Evolutionary conservation across 2,113 vertebrate genomes (phyloP).

Genomic region (Grus americana): DNA sequence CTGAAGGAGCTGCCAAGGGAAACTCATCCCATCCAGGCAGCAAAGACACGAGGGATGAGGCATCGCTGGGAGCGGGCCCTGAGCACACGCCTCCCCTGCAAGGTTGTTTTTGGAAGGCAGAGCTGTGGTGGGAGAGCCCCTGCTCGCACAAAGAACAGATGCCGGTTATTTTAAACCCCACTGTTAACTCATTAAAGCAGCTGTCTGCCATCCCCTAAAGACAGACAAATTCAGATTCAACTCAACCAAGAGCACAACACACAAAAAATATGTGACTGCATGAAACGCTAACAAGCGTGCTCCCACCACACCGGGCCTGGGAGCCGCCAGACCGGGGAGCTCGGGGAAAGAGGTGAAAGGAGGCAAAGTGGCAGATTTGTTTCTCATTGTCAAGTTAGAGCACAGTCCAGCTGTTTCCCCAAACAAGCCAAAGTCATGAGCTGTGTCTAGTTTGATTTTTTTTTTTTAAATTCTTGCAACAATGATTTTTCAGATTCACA

Average conservation of each 20-base stretch:
- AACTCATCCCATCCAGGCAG: not conserved
- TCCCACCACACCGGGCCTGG: not conserved
- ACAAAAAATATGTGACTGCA: not conserved
- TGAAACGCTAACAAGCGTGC: not conserved
- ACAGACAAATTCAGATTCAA: constrained; percentile 71
- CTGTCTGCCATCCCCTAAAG: constrained; percentile 70
- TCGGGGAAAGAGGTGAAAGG: not conserved
- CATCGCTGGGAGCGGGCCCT: accelerated
- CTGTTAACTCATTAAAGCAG: constrained; percentile 72
- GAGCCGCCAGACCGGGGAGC: accelerated
- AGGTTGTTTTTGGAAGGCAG: not conserved
- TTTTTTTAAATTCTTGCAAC: not conserved
- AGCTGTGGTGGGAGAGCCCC: constrained; percentile 5
- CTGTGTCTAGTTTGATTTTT: not conserved
- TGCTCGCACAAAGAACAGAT: constrained; percentile 56
- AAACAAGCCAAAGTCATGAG: not conserved
- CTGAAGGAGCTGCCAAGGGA: not conserved
- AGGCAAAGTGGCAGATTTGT: not conserved
- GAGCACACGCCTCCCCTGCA: not conserved
- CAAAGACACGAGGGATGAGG: not conserved
- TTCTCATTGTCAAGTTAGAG: not conserved
- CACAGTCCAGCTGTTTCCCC: not conserved
- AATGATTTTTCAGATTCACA: not conserved
- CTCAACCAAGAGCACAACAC: constrained; percentile 51
- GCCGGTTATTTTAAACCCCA: constrained; percentile 62